A percentile compares a stretch with the other conserved stretches of the same genome.
Conservation (phyloP, 2,888 invertebrate species). For the Cantharis rustica region DNA sequence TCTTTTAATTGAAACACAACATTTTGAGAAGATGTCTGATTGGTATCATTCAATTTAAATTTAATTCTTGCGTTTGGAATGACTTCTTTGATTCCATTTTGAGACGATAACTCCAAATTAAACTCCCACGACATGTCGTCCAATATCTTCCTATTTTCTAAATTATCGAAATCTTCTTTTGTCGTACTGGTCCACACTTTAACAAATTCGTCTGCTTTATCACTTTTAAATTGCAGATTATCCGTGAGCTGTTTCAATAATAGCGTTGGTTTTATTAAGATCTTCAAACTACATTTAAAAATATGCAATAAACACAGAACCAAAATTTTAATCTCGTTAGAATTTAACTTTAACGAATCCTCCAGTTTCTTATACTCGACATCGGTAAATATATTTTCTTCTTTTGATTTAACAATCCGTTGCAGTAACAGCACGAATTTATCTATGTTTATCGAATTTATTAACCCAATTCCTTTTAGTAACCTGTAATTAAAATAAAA, state of each 20-base stretch:
- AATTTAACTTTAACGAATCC: slow-evolving; percentile 41
- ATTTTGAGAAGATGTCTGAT: slow-evolving; percentile 46
- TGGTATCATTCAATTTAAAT: slow-evolving; percentile 48
- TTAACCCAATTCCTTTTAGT: slow-evolving; percentile 43
- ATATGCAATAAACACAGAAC: slow-evolving; percentile 52
- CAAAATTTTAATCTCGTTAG: slow-evolving; percentile 19
- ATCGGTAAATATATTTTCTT: slow-evolving; percentile 39
- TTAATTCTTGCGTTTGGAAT: slow-evolving; percentile 59
- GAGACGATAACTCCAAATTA: slow-evolving; percentile 60
- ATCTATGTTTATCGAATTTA: slow-evolving; percentile 42
- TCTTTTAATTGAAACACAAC: slow-evolving; percentile 60
- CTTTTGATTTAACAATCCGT: slow-evolving; percentile 39
- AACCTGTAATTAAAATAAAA: slow-evolving; percentile 39
- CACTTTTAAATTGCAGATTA: slow-evolving; percentile 56
- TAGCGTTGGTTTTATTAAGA: slow-evolving; percentile 61
- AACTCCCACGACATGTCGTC: slow-evolving; percentile 62
- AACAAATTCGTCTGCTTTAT: slow-evolving; percentile 62
- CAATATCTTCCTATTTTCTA: slow-evolving; percentile 57
- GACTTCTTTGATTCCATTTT: slow-evolving; percentile 56
- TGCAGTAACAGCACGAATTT: slow-evolving; percentile 44
- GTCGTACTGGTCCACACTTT: slow-evolving; percentile 61
- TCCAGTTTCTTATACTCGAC: slow-evolving; percentile 40
- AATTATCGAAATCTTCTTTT: slow-evolving; percentile 59
- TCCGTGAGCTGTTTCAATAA: slow-evolving; percentile 60
- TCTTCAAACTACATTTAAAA: slow-evolving; percentile 57